Evolutionary conservation across 2,888 invertebrate genomes (phyloP).

Genomic region (Polyommatus icarus): DNA sequence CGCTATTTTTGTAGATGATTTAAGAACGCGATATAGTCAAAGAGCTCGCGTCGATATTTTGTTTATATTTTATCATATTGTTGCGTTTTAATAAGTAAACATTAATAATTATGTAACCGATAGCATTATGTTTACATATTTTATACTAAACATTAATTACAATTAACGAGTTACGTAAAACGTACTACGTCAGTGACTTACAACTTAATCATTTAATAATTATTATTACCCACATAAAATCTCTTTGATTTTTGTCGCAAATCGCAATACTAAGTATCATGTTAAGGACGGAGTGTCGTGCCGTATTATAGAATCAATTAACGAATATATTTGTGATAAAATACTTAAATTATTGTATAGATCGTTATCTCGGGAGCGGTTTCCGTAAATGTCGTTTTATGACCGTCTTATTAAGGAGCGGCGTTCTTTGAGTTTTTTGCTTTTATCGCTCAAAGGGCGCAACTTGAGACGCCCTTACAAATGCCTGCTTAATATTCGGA

Average conservation of each 20-base stretch:
- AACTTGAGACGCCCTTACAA: slow-evolving; percentile 23
- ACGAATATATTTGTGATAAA: slow-evolving; percentile 28
- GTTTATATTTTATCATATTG: slow-evolving; percentile 17
- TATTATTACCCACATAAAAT: background rate
- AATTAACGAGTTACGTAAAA: slow-evolving; percentile 17
- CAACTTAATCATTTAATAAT: background rate
- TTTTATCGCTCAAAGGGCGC: slow-evolving; percentile 11
- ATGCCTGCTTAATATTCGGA: slow-evolving; percentile 4
- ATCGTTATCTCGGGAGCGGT: slow-evolving; percentile 12
- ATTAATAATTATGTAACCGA: background rate
- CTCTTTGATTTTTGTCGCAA: background rate
- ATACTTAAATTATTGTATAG: background rate
- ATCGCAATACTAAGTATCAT: background rate
- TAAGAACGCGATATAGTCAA: background rate
- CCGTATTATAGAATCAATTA: slow-evolving; percentile 21
- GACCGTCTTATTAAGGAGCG: slow-evolving; percentile 20
- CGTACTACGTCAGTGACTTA: slow-evolving; percentile 12
- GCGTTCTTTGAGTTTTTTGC: slow-evolving; percentile 17
- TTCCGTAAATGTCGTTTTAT: slow-evolving; percentile 22
- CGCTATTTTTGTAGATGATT: background rate
- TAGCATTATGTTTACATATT: slow-evolving; percentile 9
- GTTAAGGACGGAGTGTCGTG: background rate
- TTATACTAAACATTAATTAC: background rate
- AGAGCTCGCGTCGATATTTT: background rate
- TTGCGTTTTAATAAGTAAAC: slow-evolving; percentile 3